Base-by-base conservation (phyloP, 2,113 vertebrate genomes). In the Lichenostomus cassidix region DNA sequence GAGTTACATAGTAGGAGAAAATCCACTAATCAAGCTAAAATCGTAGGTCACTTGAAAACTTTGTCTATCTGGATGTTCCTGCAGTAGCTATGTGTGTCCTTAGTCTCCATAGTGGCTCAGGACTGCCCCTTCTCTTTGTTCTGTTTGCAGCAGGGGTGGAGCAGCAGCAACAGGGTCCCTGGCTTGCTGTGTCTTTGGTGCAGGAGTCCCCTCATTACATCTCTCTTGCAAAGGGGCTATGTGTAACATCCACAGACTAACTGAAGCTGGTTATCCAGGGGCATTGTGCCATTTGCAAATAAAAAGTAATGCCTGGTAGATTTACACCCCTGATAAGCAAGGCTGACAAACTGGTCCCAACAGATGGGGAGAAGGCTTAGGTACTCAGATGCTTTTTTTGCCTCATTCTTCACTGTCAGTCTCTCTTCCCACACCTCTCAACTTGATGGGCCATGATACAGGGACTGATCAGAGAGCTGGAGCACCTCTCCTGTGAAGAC, bases 1-100 rank as follows among this genome's bases (percentile, higher is more conserved):
- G 94, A 95, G 67, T 94, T 96, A 91, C 84, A 16, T 41, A 77
- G 52, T 17, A 92, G 76, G 63, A 79, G 69, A 95, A 94, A 97
- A 94, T 60, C 52, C 87, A 77, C 85, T 94, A 65, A 94, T 77
- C 0, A 1, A 95, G 81, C 60, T 91, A 73, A 95, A 96, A 90
- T 60, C 68, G 41, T 44, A 60, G 80, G 52, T 94, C 60, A 21
- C n/a, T 77, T 84, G 80, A 76, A 86, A 94, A 70, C 63, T 67
- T 12, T 25, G 31, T 77, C 6, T 76, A 1, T 81, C 24, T 58
- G 37, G 83, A 35, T 58, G 35, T 42, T 84, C 19, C 88, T 80
- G 62, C 89, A 86, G 79, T 79, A 89, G 83, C 74, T 88, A 9
- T 50, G 42, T 1, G 1, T 71, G 62, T 85, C 39, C 62, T 80